Conservation (phyloP, 2,888 invertebrate species). For the Drosophila anomalipes region DNA sequence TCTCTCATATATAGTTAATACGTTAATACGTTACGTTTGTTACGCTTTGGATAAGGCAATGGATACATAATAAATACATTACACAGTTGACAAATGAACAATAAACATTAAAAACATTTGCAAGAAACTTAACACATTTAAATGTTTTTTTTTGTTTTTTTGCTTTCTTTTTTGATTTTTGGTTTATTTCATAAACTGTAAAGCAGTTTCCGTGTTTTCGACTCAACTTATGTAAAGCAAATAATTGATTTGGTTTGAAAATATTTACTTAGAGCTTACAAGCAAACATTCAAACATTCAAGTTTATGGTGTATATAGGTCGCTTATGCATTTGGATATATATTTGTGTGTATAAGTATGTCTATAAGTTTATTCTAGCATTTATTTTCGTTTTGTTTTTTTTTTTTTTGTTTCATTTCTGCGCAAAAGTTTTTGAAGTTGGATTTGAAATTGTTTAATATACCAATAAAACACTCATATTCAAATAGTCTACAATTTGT, state of each 20-base stretch:
- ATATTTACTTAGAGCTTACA: slow-evolving; percentile 51
- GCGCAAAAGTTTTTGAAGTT: slow-evolving; percentile 38
- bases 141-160: slow-evolving; percentile 9
- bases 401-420: slow-evolving; percentile 17
- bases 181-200: slow-evolving; percentile 1
- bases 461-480: slow-evolving; percentile 17
- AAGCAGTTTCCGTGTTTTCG: background rate
- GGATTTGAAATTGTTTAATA: slow-evolving; percentile 19
- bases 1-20: slow-evolving; percentile 53
- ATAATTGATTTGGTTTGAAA: slow-evolving; percentile 8
- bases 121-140: slow-evolving; percentile 38
- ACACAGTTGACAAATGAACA: slow-evolving; percentile 41
- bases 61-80: slow-evolving; percentile 51
- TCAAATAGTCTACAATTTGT: slow-evolving; percentile 1
- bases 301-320: slow-evolving; percentile 61
- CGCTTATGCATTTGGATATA: slow-evolving; percentile 52
- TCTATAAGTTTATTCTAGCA: slow-evolving; percentile 32
- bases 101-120: slow-evolving; percentile 35
- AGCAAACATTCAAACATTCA: slow-evolving; percentile 72
- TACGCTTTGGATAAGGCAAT: slow-evolving; percentile 70
- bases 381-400: slow-evolving; percentile 25
- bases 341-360: slow-evolving; percentile 37
- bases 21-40: slow-evolving; percentile 28
- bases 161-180: slow-evolving; percentile 12
- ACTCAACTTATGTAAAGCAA: slow-evolving; percentile 20